Evolutionary conservation across 1,140 invertebrate species (phyloP).

Genomic region (Kradibia gibbosae): DNA sequence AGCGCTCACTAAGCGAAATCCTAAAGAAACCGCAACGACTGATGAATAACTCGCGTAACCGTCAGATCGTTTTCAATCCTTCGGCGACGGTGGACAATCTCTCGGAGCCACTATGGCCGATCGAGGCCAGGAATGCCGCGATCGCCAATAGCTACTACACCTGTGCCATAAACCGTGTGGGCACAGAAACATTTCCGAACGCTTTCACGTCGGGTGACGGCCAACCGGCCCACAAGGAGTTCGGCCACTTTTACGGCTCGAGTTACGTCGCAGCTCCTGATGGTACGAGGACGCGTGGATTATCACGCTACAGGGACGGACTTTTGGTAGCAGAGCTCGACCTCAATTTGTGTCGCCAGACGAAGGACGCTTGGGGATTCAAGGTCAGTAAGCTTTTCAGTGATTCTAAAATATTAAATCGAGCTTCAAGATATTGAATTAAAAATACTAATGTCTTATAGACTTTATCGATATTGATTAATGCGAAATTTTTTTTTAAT

Average conservation of each 20-base stretch:
- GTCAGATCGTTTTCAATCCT: slow-evolving; percentile 96
- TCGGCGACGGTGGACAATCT: slow-evolving; percentile 89
- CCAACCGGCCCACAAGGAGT: slow-evolving; percentile 90
- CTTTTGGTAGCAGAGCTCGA: slow-evolving; percentile 94
- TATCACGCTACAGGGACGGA: slow-evolving; percentile 91
- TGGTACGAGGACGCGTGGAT: slow-evolving; percentile 90
- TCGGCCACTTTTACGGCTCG: slow-evolving; percentile 98
- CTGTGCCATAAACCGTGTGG: slow-evolving; percentile 96
- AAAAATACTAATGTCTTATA: no score
- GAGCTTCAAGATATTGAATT: no score
- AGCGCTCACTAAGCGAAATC: no score
- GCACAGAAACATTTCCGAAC: slow-evolving; percentile 91
- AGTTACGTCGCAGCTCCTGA: slow-evolving; percentile 96
- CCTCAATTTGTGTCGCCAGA: slow-evolving; percentile 95
- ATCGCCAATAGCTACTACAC: slow-evolving; percentile 97
- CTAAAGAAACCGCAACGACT: no score
- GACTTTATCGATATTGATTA: no score
- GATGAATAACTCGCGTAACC: neutral
- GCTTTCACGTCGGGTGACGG: slow-evolving; percentile 97
- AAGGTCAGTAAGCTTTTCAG: slow-evolving; percentile 74
- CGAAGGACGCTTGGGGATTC: slow-evolving; percentile 96
- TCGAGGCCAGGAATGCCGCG: slow-evolving; percentile 97
- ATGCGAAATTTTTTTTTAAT: no score
- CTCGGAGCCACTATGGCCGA: slow-evolving; percentile 96
- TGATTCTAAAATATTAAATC: neutral